phyloP scores from a whole-genome alignment of 2,888 invertebrate species.

The Anoplius nigerrimus region DNA sequence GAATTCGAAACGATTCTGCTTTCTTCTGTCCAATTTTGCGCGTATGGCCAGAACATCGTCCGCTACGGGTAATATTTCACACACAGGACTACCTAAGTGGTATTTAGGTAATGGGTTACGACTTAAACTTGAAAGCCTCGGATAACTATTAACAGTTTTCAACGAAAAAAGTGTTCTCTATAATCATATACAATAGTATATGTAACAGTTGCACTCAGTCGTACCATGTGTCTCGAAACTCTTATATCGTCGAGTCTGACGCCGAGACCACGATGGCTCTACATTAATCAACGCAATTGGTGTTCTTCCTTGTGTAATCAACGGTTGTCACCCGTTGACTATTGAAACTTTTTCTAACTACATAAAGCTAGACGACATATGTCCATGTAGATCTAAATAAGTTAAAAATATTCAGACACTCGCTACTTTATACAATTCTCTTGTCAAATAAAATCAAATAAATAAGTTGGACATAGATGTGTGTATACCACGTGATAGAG shows the following conservation, averaged over 20 bases:
- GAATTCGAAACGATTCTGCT: neutral
- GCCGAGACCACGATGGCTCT: slow-evolving; percentile 59
- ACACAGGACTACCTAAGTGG: slow-evolving; percentile 34
- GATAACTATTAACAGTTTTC: slow-evolving; percentile 65
- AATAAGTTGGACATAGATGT: slow-evolving; percentile 50
- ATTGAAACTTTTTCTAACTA: slow-evolving; percentile 69
- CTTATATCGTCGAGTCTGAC: slow-evolving; percentile 39
- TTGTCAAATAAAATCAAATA: slow-evolving; percentile 52
- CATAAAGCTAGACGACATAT: slow-evolving; percentile 66
- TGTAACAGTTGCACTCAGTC: slow-evolving; percentile 73
- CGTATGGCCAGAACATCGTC: slow-evolving; percentile 19
- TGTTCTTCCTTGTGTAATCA: slow-evolving; percentile 74
- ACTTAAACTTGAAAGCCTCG: slow-evolving; percentile 66
- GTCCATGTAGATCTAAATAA: slow-evolving; percentile 60
- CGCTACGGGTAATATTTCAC: slow-evolving; percentile 32
- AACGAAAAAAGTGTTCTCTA: slow-evolving; percentile 61
- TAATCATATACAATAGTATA: slow-evolving; percentile 74
- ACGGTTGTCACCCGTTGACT: slow-evolving; percentile 71
- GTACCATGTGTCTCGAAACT: slow-evolving; percentile 62
- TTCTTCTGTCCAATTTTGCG: slow-evolving; percentile 18
- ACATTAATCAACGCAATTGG: slow-evolving; percentile 74
- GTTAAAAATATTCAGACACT: slow-evolving; percentile 49
- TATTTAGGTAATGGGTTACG: slow-evolving; percentile 51
- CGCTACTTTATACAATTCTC: slow-evolving; percentile 53
- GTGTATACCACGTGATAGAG: slow-evolving; percentile 26